Evolutionary conservation across 2,797 vertebrate species (phyloP), one percentile per base, ranked within the genome.

Genomic region (Neopelma chrysocephalum): DNA sequence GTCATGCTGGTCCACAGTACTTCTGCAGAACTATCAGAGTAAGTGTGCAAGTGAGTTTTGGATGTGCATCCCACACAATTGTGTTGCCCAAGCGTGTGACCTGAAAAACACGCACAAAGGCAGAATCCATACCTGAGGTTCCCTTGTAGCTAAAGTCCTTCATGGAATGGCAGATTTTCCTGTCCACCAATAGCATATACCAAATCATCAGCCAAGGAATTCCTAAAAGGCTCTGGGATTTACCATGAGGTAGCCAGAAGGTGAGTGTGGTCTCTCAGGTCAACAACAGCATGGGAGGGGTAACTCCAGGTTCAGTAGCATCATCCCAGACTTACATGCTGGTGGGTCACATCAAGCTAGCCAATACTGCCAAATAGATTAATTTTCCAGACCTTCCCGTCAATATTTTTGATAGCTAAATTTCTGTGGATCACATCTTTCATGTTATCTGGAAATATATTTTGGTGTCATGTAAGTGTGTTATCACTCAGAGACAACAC

Each of bases 401-500:
- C 56, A 84, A 77, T 54, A 60, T 32, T 96, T 86, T 85, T 82
- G 48, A 72, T 54, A 83, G 90, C 14, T 82, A 47, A 69, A 47
- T 91, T 95, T 93, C 90, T 84, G 43, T 87, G 79, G 87, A 64
- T 87, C 77, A 54, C 66, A 62, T 90, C 42, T 96, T 89, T 65
- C 83, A 22, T 72, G 57, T 87, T 96, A 81, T 57, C 79, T 93
- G 94, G 70, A 93, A 95, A 91, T 66, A 40, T 72, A 86, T 91
- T 94, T 91, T 89, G 87, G 51, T 93, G 66, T 87, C 72, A 42
- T 85, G 40, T 76, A 89, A 83, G 47, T n/a, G 40, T 64, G 36
- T 83, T 97, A 93, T 96, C 95, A 72, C 77, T 93, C 90, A 84
- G 71, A 94, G 84, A 94, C 79, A 90, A 88, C 48, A 92, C 80